Conservation (phyloP, 2,888 invertebrate species). For the Chironomus tentans region DNA sequence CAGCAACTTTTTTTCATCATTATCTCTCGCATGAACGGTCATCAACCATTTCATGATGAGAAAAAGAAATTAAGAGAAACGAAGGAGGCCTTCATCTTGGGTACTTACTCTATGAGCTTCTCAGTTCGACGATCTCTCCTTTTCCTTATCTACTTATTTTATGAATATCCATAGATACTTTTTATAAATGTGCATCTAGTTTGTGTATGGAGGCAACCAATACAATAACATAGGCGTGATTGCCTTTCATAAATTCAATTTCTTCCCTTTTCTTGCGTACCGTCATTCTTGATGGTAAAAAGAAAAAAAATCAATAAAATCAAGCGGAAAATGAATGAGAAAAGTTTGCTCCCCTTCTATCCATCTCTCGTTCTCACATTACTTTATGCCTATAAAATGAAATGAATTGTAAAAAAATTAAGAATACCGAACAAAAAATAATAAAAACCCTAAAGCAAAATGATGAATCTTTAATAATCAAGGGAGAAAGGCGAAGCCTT, state of each 20-base stretch:
- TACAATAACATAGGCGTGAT: not conserved
- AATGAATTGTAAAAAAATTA: not conserved
- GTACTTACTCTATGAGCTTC: not conserved
- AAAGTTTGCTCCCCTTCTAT: not conserved
- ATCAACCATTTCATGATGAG: not conserved
- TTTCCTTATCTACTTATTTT: not conserved
- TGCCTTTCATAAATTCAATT: slow-evolving; percentile 2
- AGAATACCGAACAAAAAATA: not conserved
- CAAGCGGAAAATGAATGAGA: not conserved
- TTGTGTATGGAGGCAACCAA: not conserved
- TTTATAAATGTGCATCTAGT: not conserved
- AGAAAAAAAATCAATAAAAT: slow-evolving; percentile 1
- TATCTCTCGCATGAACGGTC: slow-evolving; percentile 5
- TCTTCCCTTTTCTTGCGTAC: not conserved
- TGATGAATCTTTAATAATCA: too few species aligned
- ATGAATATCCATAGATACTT: not conserved
- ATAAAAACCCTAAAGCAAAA: not conserved
- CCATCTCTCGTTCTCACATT: too few species aligned
- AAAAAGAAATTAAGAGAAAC: not conserved
- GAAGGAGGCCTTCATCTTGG: not conserved
- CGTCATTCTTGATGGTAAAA: not conserved
- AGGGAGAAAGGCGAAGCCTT: too few species aligned
- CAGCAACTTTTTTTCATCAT: not conserved
- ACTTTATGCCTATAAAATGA: not conserved
- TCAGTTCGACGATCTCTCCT: not conserved